Conservation (phyloP, 2,888 invertebrate species). For the Drosophila anomalata region DNA sequence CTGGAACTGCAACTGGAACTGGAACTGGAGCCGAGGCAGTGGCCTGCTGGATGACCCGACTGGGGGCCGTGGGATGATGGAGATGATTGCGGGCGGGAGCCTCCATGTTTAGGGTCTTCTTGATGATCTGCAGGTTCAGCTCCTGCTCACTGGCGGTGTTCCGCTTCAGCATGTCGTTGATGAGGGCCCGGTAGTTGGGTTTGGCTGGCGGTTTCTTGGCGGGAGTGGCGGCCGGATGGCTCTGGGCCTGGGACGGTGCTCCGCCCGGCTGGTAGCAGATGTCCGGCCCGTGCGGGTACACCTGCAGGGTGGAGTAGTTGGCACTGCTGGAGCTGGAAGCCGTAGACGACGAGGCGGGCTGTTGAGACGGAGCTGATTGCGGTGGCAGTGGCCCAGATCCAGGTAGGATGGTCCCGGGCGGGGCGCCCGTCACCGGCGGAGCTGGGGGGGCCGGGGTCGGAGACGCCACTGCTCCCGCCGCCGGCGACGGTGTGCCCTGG, state of each 20-base stretch:
- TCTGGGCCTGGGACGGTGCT: constrained; percentile 17
- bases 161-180: constrained; percentile 79
- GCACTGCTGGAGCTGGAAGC: constrained; percentile 24
- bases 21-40: background rate
- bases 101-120: constrained; percentile 82
- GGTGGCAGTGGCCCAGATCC: constrained; percentile 44
- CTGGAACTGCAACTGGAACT: background rate
- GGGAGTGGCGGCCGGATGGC: constrained; percentile 13
- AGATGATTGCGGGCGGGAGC: constrained; percentile 26
- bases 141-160: constrained; percentile 82
- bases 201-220: constrained; percentile 66
- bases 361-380: constrained; percentile 14
- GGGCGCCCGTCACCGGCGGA: background rate
- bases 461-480: constrained; percentile 72
- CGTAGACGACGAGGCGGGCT: constrained; percentile 20
- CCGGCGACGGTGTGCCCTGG: constrained; percentile 72
- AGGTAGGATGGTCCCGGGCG: constrained; percentile 7
- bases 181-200: constrained; percentile 82
- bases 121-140: constrained; percentile 82
- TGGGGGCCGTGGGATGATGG: background rate
- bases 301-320: constrained; percentile 64
- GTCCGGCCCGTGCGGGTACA: constrained; percentile 68
- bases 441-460: constrained; percentile 61
- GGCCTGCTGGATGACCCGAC: constrained; percentile 9
- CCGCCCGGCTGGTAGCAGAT: constrained; percentile 57